Conservation (phyloP, 2,888 invertebrate species). For the Capitulum mitella region DNA sequence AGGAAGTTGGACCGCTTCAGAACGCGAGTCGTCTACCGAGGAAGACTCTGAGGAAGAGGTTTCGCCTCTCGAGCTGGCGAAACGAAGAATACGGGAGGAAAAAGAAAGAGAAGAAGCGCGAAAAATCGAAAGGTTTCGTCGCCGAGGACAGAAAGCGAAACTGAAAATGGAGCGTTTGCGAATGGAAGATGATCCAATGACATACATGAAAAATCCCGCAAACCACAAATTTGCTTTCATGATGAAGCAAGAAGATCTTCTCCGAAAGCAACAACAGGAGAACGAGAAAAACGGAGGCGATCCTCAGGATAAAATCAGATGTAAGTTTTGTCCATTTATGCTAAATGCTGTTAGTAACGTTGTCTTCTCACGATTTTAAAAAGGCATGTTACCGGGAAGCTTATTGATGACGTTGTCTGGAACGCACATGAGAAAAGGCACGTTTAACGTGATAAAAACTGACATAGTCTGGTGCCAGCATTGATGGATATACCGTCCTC, state of each 20-base stretch:
- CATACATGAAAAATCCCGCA: background rate
- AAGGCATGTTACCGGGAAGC: too few relatives aligned
- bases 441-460: too few relatives aligned
- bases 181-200: constrained; percentile 10
- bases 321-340: background rate
- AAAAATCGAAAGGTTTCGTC: background rate
- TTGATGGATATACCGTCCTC: background rate
- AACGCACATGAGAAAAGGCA: too few relatives aligned
- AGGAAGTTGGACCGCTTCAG: background rate
- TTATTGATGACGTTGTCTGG: too few relatives aligned
- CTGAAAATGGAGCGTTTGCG: background rate
- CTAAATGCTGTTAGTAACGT: background rate
- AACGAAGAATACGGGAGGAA: background rate
- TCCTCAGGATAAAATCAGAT: background rate
- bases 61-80: background rate
- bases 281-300: too few relatives aligned
- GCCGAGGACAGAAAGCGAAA: background rate
- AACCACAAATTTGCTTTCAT: background rate
- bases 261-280: background rate
- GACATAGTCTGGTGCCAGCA: background rate
- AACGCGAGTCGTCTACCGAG: background rate
- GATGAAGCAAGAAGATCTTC: background rate
- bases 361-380: background rate
- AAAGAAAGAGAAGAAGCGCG: background rate
- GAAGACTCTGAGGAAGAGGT: background rate